Percentiles rank a stretch among this genome's conserved stretches.
Conservation (phyloP, 2,113 vertebrate genomes). For the Ophiodon elongatus region DNA sequence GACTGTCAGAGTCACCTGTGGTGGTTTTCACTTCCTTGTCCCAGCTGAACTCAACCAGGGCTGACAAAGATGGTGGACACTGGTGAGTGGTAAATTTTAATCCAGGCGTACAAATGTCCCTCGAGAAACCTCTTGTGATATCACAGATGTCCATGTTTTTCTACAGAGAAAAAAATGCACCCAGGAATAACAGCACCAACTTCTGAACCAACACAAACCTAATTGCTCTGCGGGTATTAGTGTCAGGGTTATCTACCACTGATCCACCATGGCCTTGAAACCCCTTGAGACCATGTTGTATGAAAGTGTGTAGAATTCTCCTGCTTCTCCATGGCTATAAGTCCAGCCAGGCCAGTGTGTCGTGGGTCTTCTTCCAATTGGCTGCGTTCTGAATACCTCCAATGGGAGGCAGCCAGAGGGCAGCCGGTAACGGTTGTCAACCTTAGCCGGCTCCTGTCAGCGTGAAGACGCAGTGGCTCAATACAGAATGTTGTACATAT, state of each 20-base stretch:
- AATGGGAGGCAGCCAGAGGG: background rate
- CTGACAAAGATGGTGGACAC: background rate
- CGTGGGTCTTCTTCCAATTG: slow-evolving; percentile 39
- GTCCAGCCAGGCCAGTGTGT: slow-evolving; percentile 23
- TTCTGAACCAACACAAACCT: background rate
- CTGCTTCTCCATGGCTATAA: background rate
- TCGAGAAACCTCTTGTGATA: background rate
- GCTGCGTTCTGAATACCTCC: slow-evolving; percentile 22
- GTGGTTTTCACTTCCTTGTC: background rate
- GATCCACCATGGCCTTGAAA: background rate
- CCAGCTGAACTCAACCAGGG: background rate
- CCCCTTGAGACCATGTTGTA: slow-evolving; percentile 10
- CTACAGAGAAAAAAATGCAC: background rate
- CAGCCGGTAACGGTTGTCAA: slow-evolving; percentile 17
- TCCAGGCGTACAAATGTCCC: background rate
- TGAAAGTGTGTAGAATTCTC: slow-evolving; percentile 6
- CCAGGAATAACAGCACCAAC: background rate
- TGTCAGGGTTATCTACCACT: background rate
- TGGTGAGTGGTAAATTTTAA: background rate
- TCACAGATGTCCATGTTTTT: background rate
- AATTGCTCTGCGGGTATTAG: background rate
- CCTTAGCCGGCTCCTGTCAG: slow-evolving; percentile 11
- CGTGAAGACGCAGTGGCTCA: background rate
- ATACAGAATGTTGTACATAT: slow-evolving; percentile 4
- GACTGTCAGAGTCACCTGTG: background rate